A percentile compares a stretch with the other conserved stretches of the same genome.
phyloP scores from a whole-genome alignment of 1,140 invertebrate species.

The Panulirus ornatus region DNA sequence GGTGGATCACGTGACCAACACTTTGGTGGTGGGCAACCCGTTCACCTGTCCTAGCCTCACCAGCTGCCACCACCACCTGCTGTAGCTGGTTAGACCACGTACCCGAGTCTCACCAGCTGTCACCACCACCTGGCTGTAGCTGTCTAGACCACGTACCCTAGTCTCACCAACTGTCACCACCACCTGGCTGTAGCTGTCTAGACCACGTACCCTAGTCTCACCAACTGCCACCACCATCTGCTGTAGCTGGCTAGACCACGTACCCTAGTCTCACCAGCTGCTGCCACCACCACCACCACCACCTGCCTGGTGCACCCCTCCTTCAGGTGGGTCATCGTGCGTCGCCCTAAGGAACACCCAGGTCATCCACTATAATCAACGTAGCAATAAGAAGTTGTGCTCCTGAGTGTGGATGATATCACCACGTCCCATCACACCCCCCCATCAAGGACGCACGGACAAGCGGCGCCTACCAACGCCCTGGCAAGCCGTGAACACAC shows the following conservation, averaged over 20 bases:
- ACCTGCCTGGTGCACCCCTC: no score
- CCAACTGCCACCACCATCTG: background rate
- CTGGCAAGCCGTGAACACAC: no score
- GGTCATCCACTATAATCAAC: background rate
- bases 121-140: background rate
- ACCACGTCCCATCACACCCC: no score
- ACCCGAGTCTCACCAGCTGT: background rate
- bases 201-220: no score
- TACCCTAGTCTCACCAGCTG: no score
- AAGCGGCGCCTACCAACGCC: no score
- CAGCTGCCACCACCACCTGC: background rate
- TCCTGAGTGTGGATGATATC: no score
- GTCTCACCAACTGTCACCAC: no score
- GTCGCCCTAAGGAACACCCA: background rate
- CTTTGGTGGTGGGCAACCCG: background rate
- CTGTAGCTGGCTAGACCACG: no score
- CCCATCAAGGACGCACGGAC: no score
- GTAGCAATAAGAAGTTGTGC: background rate
- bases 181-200: background rate
- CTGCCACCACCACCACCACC: background rate
- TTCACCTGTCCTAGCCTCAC: slow-evolving; percentile 36
- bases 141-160: background rate
- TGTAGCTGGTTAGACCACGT: no score
- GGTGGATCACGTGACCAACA: slow-evolving; percentile 52
- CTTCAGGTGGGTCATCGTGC: background rate